Evolutionary conservation across 2,797 vertebrate genomes (phyloP).

Genomic region (Lepus townsendii): DNA sequence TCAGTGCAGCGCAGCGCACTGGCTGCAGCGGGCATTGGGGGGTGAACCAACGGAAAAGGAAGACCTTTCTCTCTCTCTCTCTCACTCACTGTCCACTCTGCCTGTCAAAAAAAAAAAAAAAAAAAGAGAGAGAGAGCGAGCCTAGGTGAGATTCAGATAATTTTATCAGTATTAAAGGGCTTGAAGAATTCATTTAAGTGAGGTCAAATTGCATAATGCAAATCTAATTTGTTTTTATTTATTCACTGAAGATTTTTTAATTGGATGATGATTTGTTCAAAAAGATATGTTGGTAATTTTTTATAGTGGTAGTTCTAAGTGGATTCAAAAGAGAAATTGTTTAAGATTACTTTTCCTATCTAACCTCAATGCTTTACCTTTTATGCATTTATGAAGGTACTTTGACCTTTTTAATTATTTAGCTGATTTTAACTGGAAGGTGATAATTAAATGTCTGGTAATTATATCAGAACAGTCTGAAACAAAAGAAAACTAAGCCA

Average conservation of each 20-base stretch:
- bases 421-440: constrained; percentile 21
- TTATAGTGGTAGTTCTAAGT: constrained; percentile 11
- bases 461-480: background rate
- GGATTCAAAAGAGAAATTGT: constrained; percentile 56
- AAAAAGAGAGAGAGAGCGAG: too few species aligned
- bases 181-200: constrained; percentile 51
- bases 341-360: background rate
- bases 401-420: constrained; percentile 42
- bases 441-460: constrained; percentile 40
- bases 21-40: too few species aligned
- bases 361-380: background rate
- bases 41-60: too few species aligned
- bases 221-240: constrained; percentile 39
- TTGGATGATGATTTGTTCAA: constrained; percentile 25
- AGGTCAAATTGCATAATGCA: constrained; percentile 37
- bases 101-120: too few species aligned
- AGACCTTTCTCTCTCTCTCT: too few species aligned
- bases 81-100: too few species aligned
- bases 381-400: constrained; percentile 25
- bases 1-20: too few species aligned
- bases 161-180: background rate
- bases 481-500: constrained; percentile 50
- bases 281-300: background rate
- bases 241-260: constrained; percentile 45
- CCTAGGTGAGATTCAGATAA: background rate